Conservation (phyloP, 2,888 invertebrate genomes). For the Paralinhomoeus sp. region DNA sequence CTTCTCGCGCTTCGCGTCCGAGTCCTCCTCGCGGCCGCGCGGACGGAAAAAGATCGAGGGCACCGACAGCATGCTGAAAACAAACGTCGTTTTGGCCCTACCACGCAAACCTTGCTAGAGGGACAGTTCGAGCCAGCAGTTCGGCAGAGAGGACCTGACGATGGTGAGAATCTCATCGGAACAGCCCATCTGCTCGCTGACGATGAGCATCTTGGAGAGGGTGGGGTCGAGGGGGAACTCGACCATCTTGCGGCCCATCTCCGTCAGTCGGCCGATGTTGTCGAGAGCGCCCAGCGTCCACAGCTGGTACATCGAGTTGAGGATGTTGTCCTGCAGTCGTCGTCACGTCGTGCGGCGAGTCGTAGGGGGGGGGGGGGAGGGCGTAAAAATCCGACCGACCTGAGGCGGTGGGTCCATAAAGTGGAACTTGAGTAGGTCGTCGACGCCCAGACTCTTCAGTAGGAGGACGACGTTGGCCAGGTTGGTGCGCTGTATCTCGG, state of each 20-base stretch:
- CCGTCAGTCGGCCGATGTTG: slow-evolving; percentile 67
- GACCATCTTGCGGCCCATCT: slow-evolving; percentile 86
- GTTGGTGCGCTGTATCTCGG: slow-evolving; percentile 96
- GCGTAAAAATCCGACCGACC: no score
- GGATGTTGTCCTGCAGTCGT: slow-evolving; percentile 89
- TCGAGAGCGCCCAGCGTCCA: slow-evolving; percentile 98
- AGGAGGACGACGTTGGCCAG: slow-evolving; percentile 87
- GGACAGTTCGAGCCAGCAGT: no score
- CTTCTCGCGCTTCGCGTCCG: slow-evolving; percentile 84
- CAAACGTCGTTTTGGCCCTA: no score
- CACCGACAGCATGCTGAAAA: slow-evolving; percentile 97
- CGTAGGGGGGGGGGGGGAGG: no score
- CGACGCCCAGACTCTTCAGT: slow-evolving; percentile 67
- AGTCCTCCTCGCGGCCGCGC: slow-evolving; percentile 91
- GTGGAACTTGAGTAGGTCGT: slow-evolving; percentile 85
- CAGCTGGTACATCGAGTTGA: slow-evolving; percentile 94
- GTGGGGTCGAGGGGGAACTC: slow-evolving; percentile 97
- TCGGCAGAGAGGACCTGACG: no score
- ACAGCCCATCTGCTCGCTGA: slow-evolving; percentile 77
- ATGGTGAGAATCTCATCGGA: slow-evolving; percentile 41
- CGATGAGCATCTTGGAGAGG: slow-evolving; percentile 93
- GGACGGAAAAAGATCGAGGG: slow-evolving; percentile 96
- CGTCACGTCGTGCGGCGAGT: no score
- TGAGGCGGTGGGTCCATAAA: slow-evolving; percentile 99
- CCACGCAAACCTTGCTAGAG: no score